phyloP scores from a whole-genome alignment of 2,797 vertebrate species.

The Phoxinus dragarum region DNA sequence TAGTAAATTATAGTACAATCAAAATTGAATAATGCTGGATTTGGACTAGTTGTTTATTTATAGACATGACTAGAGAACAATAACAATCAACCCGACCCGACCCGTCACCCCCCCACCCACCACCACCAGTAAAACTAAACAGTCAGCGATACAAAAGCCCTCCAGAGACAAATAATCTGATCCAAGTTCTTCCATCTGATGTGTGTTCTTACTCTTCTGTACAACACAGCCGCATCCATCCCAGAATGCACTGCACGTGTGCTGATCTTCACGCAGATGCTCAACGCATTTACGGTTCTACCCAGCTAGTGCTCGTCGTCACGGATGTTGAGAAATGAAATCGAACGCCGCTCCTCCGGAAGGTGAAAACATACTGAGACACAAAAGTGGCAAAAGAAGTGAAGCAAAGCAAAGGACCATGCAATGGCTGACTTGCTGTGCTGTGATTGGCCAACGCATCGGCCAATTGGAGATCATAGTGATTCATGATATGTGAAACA shows the following conservation, averaged over 20 bases:
- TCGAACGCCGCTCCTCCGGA: slow-evolving; percentile 37
- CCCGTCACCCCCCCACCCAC: slow-evolving; percentile 53
- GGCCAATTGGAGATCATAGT: slow-evolving; percentile 68
- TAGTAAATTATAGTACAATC: too few relatives aligned
- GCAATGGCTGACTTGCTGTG: slow-evolving; percentile 78
- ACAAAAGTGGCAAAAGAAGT: slow-evolving; percentile 69
- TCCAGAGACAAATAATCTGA: slow-evolving; percentile 68
- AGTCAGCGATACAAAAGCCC: slow-evolving; percentile 80
- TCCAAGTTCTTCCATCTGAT: slow-evolving; percentile 64
- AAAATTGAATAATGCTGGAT: slow-evolving; percentile 15
- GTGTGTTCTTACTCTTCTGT: slow-evolving; percentile 80
- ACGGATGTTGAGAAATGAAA: slow-evolving; percentile 33
- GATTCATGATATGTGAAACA: slow-evolving; percentile 73
- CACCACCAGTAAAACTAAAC: slow-evolving; percentile 71
- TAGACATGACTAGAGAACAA: slow-evolving; percentile 80
- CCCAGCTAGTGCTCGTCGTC: slow-evolving; percentile 67
- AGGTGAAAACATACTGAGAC: slow-evolving; percentile 33
- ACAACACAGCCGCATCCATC: slow-evolving; percentile 74
- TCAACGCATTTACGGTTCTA: slow-evolving; percentile 80
- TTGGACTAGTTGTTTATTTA: slow-evolving; percentile 68
- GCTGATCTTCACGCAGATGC: slow-evolving; percentile 50
- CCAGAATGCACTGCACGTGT: slow-evolving; percentile 64
- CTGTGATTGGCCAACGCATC: slow-evolving; percentile 72
- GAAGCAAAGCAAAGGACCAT: slow-evolving; percentile 85
- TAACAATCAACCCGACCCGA: slow-evolving; percentile 73